Conservation (phyloP, 2,113 vertebrate species). For the Neogobius melanostomus region DNA sequence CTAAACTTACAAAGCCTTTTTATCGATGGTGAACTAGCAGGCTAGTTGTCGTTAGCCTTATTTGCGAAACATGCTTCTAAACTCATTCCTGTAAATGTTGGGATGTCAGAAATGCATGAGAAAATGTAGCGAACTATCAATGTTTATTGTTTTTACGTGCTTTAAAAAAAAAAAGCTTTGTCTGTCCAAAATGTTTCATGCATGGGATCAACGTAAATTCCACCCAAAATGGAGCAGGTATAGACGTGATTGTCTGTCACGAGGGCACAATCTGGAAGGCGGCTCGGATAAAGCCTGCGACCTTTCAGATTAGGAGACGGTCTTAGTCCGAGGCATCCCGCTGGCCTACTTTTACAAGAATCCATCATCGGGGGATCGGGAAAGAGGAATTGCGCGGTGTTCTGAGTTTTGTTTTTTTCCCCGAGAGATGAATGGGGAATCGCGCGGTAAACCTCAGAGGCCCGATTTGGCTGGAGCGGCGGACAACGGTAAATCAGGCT, state of each 20-base stretch:
- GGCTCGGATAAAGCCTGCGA: constrained; percentile 22
- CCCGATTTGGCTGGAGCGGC: constrained; percentile 19
- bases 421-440: constrained; percentile 27
- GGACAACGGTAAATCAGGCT: constrained; percentile 21
- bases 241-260: neutral
- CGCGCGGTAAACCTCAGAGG: constrained; percentile 26
- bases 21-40: too few relatives aligned
- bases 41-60: too few relatives aligned
- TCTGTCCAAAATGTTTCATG: neutral
- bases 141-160: too few relatives aligned
- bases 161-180: neutral
- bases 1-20: too few relatives aligned
- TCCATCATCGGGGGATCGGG: constrained; percentile 15
- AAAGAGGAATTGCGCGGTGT: constrained; percentile 24
- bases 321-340: constrained; percentile 29
- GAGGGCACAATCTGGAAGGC: constrained; percentile 9
- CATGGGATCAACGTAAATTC: neutral
- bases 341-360: constrained; percentile 38
- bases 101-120: too few relatives aligned
- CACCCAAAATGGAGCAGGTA: neutral
- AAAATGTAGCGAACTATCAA: too few relatives aligned
- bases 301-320: constrained; percentile 39
- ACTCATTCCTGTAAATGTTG: too few relatives aligned
- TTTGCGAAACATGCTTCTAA: too few relatives aligned
- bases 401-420: constrained; percentile 18